A percentile compares a stretch with the other conserved stretches of the same genome.
Evolutionary conservation across 2,888 invertebrate genomes (phyloP).

Genomic region (Nesidiocoris tenuis): DNA sequence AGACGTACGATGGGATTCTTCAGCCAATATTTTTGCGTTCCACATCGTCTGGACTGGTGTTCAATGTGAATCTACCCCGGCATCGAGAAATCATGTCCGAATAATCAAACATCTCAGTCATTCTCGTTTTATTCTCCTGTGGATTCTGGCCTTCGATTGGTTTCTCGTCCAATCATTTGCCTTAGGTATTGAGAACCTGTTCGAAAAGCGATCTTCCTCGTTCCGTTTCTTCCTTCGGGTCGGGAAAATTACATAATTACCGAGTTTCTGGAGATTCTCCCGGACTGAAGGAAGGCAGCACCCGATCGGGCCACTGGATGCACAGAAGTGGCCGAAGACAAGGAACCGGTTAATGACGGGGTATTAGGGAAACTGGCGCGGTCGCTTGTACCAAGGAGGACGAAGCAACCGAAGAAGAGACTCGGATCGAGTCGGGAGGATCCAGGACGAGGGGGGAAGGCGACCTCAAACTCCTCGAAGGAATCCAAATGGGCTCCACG

Average conservation of each 20-base stretch:
- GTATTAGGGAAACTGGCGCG: constrained; percentile 39
- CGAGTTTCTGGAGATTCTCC: background rate
- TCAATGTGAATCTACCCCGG: too few species aligned
- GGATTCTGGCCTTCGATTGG: background rate
- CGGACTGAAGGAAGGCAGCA: background rate
- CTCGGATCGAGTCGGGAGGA: background rate
- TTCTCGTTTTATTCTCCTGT: background rate
- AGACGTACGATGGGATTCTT: too few species aligned
- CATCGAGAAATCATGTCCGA: background rate
- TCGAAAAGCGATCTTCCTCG: background rate
- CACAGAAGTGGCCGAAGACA: constrained; percentile 33
- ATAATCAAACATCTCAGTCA: background rate
- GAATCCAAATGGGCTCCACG: constrained; percentile 35
- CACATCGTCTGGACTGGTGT: too few species aligned
- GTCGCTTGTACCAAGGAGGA: constrained; percentile 37
- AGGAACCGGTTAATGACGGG: constrained; percentile 41
- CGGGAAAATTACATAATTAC: background rate
- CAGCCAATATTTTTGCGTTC: too few species aligned
- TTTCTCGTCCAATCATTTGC: background rate
- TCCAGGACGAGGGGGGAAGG: background rate
- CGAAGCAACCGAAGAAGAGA: background rate
- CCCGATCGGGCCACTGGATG: too few species aligned
- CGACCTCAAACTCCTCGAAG: constrained; percentile 6
- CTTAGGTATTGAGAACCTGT: background rate
- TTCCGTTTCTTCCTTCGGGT: too few species aligned